Base-by-base conservation (phyloP, 2,113 vertebrate genomes). In the Neolamprologus sp. region DNA sequence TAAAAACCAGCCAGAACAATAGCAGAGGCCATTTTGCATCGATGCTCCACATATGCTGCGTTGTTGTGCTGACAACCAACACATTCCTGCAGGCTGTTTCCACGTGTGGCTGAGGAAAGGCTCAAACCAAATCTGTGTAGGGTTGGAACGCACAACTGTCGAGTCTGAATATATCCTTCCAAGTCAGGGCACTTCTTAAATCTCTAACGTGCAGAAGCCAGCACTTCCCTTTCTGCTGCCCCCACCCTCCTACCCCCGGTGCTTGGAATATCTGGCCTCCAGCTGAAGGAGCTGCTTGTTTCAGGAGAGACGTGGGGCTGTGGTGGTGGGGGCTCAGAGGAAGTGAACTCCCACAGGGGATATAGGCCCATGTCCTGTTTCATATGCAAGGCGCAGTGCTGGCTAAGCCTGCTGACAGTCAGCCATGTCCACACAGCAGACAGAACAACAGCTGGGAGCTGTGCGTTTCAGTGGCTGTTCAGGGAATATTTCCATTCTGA, bases 231-330 rank as follows among this genome's bases (percentile, higher is more conserved):
- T 79, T 88, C 84, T 80, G 55, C 85, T 90, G 90, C 88, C 86
- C 28, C 83, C 94, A 7, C 26, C 49, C 23, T 31, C 10, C 33
- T 68, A 37, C 60, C 19, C 54, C 71, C 28, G 33, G 95, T 96
- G 96, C 91, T 94, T 92, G 89, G 96, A 96, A 96, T 96, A 96
- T 97, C 96, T 97, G 95, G 96, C 96, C 94, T 96, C 93, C 95
- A 95, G 93, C 96, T 97, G 96, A 98, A 97, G 96, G 96, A 93
- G 94, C 95, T 80, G 89, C 96, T 97, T 97, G 97, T 97, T 96
- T 85, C 90, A 91, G 92, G 92, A 94, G 91, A 82, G 86, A 68
- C 80, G 81, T 47, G 75, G 92, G 58, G 89, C 53, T 51, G 87
- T 45, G 96, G 96, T 73, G 81, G 73, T 40, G 45, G 91, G 89